Evolutionary conservation across 2,888 invertebrate genomes (phyloP).

Genomic region (Eumerus sabulonum): DNA sequence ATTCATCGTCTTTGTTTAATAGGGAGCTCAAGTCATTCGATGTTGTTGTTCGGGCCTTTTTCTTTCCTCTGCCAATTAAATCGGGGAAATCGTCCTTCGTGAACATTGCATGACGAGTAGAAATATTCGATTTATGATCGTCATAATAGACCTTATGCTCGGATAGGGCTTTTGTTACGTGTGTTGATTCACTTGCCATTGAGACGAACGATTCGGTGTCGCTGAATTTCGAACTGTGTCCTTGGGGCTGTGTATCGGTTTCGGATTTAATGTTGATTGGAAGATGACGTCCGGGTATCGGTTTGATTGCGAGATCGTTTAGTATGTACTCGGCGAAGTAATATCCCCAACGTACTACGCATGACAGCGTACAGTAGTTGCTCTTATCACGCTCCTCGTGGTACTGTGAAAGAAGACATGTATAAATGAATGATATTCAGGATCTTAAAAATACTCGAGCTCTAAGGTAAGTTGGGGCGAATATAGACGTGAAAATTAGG

Average conservation of each 20-base stretch:
- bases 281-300: slow-evolving; percentile 78
- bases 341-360: slow-evolving; percentile 78
- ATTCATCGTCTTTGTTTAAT: slow-evolving; percentile 47
- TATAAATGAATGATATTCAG: too few relatives aligned
- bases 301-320: slow-evolving; percentile 76
- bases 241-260: not conserved
- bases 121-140: slow-evolving; percentile 67
- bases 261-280: slow-evolving; percentile 72
- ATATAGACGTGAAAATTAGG: too few relatives aligned
- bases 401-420: slow-evolving; percentile 72
- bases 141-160: slow-evolving; percentile 70
- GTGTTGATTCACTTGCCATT: slow-evolving; percentile 67
- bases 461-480: too few relatives aligned
- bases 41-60: slow-evolving; percentile 44
- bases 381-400: slow-evolving; percentile 77
- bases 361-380: slow-evolving; percentile 79
- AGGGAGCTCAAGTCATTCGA: slow-evolving; percentile 17
- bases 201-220: slow-evolving; percentile 66
- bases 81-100: slow-evolving; percentile 44
- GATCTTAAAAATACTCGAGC: too few relatives aligned
- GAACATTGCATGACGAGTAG: slow-evolving; percentile 37
- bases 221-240: slow-evolving; percentile 18
- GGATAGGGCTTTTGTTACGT: slow-evolving; percentile 69
- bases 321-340: slow-evolving; percentile 79
- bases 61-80: slow-evolving; percentile 16